phyloP scores from a whole-genome alignment of 2,113 vertebrate species.

The Seriola aureovittata region DNA sequence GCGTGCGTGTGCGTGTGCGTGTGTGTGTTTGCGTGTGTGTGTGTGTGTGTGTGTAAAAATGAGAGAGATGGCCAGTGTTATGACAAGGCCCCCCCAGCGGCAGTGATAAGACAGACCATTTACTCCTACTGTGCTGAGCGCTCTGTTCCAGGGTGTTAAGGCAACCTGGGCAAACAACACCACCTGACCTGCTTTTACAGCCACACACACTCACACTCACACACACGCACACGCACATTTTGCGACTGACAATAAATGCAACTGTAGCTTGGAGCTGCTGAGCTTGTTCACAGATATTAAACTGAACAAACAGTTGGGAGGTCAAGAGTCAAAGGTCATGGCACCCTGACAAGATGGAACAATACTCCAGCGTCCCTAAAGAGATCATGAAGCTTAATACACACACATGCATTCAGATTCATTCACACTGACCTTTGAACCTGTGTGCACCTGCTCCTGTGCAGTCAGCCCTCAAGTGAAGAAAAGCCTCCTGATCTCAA shows the following conservation, averaged over 20 bases:
- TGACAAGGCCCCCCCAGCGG: conserved; percentile 70
- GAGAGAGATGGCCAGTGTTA: conserved; percentile 69
- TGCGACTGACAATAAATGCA: conserved; percentile 24
- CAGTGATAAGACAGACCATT: conserved; percentile 77
- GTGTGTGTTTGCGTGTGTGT: neutral
- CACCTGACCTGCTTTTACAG: conserved; percentile 77
- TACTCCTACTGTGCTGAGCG: conserved; percentile 78
- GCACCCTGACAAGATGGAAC: neutral
- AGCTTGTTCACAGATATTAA: neutral
- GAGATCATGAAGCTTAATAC: neutral
- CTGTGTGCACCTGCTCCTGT: conserved; percentile 29
- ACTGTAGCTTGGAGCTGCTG: conserved; percentile 3
- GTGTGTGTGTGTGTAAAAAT: conserved; percentile 4
- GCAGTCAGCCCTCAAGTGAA: neutral
- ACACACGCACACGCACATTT: neutral
- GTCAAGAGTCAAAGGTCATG: conserved; percentile 40
- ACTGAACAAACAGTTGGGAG: neutral
- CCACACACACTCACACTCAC: conserved; percentile 15
- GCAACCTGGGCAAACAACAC: conserved; percentile 74
- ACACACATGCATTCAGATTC: neutral
- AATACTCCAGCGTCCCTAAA: neutral
- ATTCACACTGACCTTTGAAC: conserved; percentile 37
- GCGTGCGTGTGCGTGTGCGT: conserved; percentile 3
- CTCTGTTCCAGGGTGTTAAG: conserved; percentile 74
- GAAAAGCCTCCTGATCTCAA: too few relatives aligned